Conservation (phyloP, 2,113 vertebrate species). For the Ammospiza nelsoni region DNA sequence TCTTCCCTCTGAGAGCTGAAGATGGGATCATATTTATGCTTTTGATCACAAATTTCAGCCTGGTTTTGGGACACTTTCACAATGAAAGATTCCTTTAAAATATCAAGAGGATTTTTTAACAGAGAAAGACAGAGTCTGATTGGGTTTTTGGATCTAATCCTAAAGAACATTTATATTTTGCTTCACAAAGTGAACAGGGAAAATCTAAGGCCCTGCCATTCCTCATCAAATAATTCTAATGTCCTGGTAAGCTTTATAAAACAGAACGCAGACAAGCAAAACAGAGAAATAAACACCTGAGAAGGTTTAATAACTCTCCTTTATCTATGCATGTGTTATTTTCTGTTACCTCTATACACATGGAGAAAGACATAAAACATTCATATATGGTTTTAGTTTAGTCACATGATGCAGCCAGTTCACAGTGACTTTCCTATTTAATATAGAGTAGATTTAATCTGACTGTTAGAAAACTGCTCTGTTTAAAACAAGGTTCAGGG, state of each 20-base stretch:
- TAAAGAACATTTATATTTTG: background rate
- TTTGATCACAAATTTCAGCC: background rate
- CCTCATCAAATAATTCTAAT: background rate
- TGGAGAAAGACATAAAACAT: background rate
- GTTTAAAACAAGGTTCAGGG: background rate
- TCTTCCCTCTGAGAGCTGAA: background rate
- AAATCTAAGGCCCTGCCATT: background rate
- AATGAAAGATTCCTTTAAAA: background rate
- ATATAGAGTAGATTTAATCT: background rate
- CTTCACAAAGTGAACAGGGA: background rate
- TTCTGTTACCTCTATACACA: background rate
- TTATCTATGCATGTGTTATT: background rate
- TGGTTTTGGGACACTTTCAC: background rate
- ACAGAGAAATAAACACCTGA: background rate
- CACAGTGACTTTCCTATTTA: background rate
- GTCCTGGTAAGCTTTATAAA: background rate
- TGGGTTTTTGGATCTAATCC: background rate
- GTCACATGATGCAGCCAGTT: background rate
- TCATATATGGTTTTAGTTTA: background rate
- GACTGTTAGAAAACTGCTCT: background rate
- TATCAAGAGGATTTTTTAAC: background rate
- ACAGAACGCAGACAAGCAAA: background rate
- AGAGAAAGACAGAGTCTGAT: background rate
- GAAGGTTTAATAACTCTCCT: background rate
- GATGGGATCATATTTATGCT: background rate